Conservation (phyloP, 1,140 invertebrate genomes). For the Eumaeus atala region DNA sequence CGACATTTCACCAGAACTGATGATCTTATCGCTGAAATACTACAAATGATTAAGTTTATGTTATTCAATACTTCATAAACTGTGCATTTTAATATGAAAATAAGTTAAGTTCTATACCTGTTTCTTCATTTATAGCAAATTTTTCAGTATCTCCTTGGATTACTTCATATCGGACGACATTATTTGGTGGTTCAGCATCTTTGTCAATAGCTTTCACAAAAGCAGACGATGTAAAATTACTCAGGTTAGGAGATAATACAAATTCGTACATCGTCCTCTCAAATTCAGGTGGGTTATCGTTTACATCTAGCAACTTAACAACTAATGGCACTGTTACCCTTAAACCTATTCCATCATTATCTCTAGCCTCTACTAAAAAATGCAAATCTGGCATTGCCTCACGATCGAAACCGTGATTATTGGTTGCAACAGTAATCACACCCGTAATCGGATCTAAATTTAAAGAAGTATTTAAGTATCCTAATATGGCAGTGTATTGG, state of each 20-base stretch:
- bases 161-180: constrained; percentile 88
- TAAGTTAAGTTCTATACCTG: constrained; percentile 72
- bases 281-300: constrained; percentile 90
- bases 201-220: constrained; percentile 86
- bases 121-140: constrained; percentile 85
- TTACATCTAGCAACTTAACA: constrained; percentile 87
- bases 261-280: constrained; percentile 88
- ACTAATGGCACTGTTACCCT: constrained; percentile 81
- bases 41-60: too few species aligned
- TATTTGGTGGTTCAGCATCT: constrained; percentile 90
- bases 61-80: too few species aligned
- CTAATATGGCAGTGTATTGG: constrained; percentile 84
- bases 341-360: constrained; percentile 87
- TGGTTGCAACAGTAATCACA: constrained; percentile 84
- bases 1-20: too few species aligned
- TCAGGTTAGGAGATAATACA: constrained; percentile 82
- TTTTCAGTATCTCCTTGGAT: constrained; percentile 86
- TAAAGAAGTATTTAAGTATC: constrained; percentile 83
- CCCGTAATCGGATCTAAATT: constrained; percentile 86
- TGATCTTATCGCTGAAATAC: too few species aligned
- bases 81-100: too few species aligned
- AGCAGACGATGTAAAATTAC: constrained; percentile 82
- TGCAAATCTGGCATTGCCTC: constrained; percentile 85
- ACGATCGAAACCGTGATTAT: constrained; percentile 85
- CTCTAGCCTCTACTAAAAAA: constrained; percentile 88